Evolutionary conservation across 2,888 invertebrate genomes (phyloP), one percentile per base, ranked within the genome.

Genomic region (Sepiola atlantica): DNA sequence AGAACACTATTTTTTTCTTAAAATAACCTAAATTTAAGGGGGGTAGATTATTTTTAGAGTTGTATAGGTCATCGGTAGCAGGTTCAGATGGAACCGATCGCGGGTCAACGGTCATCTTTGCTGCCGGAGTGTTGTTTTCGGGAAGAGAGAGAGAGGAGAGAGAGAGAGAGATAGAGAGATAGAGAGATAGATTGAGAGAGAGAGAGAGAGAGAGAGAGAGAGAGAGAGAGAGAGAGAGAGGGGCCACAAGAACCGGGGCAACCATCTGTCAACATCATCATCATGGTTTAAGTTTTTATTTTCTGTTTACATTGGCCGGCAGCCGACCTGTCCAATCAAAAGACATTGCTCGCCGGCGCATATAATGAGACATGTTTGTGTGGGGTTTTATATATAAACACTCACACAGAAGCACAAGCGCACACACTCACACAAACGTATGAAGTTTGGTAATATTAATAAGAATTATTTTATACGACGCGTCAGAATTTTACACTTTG

Each of bases 241-340:
- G 21, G 57, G 57, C 21, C 6, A 24, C 24, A 28, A 61, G 61
- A 28, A 61, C 10, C 61, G 28, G 61, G 10, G 28, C 61, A 77
- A 18, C 77, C 77, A 32, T 77, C 77, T 77, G 77, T 77, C 77
- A 77, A n/a, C 77, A 77, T 77, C n/a, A 77, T n/a, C n/a, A n/a
- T 32, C 77, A 32, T 16, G 4, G 77, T 77, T 32, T 77, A n/a
- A 12, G 77, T 16, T 77, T 45, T 14, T n/a, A 32, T 77, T 32
- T 77, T n/a, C 16, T 77, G n/a, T 77, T 77, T 77, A 77, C 14
- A 77, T n/a, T 77, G 77, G n/a, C 77, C 77, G 32, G n/a, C 77
- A n/a, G 77, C 77, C 77, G 77, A 77, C 77, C 77, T 77, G 77
- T 77, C 77, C 77, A 77, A 77, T 77, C 77, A 77, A 77, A 77